Conservation (phyloP, 1,140 invertebrate genomes). For the fruit fly (Drosophila melanogaster) region Release_6_plus_ISO1_MT NT_033777.3:12209001-12209500, state of each 20-base stretch:
- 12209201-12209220: constrained; percentile 59
- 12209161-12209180: constrained; percentile 51
- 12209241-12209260: constrained; percentile 46
- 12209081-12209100: constrained; percentile 36
- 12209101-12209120: constrained; percentile 38
- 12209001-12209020: constrained; percentile 24
- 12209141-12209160: constrained; percentile 57
- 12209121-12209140: constrained; percentile 48
- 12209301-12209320: constrained; percentile 31
- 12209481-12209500: constrained; percentile 59
- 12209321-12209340: no score
- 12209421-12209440: constrained; percentile 89
- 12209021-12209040: constrained; percentile 32
- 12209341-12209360: no score
- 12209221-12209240: constrained; percentile 40
- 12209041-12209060: constrained; percentile 40
- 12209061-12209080: constrained; percentile 20
- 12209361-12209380: no score
- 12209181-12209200: constrained; percentile 48
- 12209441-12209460: constrained; percentile 91
- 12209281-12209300: constrained; percentile 26
- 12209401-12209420: constrained; percentile 21
- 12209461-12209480: constrained; percentile 87
- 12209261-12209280: constrained; percentile 63
- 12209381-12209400: constrained; percentile 19